phyloP scores from a whole-genome alignment of 2,797 vertebrate species.

The Botia almorhae region DNA sequence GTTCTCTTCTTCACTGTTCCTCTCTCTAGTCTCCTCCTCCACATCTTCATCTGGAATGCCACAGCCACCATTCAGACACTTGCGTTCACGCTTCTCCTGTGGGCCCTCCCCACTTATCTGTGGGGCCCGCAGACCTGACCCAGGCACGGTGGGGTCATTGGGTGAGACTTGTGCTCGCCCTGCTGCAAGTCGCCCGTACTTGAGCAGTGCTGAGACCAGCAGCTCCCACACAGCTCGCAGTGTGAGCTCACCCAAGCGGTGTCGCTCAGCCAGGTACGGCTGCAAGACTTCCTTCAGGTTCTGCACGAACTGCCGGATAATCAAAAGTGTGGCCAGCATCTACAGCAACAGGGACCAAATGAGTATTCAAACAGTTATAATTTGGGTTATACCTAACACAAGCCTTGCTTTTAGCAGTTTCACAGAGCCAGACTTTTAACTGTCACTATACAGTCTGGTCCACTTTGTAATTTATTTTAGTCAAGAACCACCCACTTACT shows the following conservation, averaged over 20 bases:
- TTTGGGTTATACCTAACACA: background rate
- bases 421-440: too few relatives aligned
- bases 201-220: conserved; percentile 78
- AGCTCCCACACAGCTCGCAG: conserved; percentile 81
- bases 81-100: conserved; percentile 79
- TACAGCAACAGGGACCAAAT: conserved; percentile 60
- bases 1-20: conserved; percentile 83
- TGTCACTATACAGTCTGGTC: too few relatives aligned
- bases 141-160: conserved; percentile 67
- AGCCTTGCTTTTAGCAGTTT: too few relatives aligned
- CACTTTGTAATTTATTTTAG: background rate
- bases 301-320: conserved; percentile 96
- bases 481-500: background rate
- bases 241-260: conserved; percentile 87
- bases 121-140: conserved; percentile 68
- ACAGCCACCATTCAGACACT: conserved; percentile 92
- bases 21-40: conserved; percentile 80
- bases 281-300: conserved; percentile 94
- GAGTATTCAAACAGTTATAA: too few relatives aligned
- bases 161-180: conserved; percentile 74
- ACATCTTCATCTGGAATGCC: conserved; percentile 88
- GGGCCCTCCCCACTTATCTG: conserved; percentile 64
- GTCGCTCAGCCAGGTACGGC: conserved; percentile 90
- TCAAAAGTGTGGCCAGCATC: conserved; percentile 97
- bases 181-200: conserved; percentile 72